Base-by-base conservation (phyloP, 2,888 invertebrate species). In the Pristionchus maxplancki region DNA sequence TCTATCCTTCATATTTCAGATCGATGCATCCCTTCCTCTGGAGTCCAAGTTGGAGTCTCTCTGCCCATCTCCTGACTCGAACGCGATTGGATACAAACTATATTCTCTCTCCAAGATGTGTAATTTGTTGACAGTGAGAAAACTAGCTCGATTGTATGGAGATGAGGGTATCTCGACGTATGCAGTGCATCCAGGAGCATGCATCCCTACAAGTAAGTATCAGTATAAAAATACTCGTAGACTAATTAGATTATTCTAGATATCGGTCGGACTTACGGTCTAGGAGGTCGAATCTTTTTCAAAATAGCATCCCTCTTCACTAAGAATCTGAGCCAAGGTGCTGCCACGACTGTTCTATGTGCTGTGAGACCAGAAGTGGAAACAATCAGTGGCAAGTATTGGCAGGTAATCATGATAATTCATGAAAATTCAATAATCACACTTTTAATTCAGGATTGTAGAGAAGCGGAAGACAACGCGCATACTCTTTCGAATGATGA, bases 261-360 rank as follows among this genome's bases (percentile, higher is more conserved):
- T 31, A 86, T 86, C 28, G 71, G 67, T 28, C 86, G 86, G 6
- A 71, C 67, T 11, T 71, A 48, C 31, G 86, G 86, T 17, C 24
- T 71, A 2, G 64, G 71, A 15, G 86, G 86, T n/a, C 48, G 86
- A 13, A 31, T 86, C 31, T 86, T 86, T 20, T 71, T 71, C 31
- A 86, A 64, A 31, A 34, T 86, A 6, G 71, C 71, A 3, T 31
- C 48, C 48, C 67, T 67, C 8, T 85, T 85, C 31, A 44, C 86
- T 15, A 86, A 86, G 86, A 64, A 28, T 31, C 71, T 86, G n/a
- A 86, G 86, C 44, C 86, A 86, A 17, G 86, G 86, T 53, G 86
- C 86, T 28, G 67, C 86, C 4, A 86, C 86, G 44, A 86, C 86
- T 17, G 86, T 86, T 37, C 48, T 71, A 17, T 86, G 67, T 67